Evolutionary conservation across 2,888 invertebrate genomes (phyloP), one percentile per base, ranked within the genome.

Genomic region (Alentia gelatinosa): DNA sequence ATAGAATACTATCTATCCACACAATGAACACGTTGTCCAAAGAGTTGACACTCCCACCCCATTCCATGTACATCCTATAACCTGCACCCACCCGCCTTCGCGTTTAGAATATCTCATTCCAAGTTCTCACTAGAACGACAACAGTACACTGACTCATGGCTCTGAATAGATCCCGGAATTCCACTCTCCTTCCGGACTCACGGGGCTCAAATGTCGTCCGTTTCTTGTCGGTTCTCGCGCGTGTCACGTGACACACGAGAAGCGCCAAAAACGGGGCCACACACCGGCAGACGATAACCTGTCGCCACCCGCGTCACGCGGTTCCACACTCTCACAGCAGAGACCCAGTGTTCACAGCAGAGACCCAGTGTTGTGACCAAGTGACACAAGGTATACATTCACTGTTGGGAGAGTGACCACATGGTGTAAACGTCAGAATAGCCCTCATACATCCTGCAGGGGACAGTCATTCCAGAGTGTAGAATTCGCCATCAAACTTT

Each of bases 141-240:
- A 68, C 68, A 68, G 26, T 26, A 30, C 63, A 23, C n/a, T 63
- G 63, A 63, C 15, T 63, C 63, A 63, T 63, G n/a, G 15, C n/a
- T 63, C 19, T 68, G 33, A 26, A 19, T 30, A 68, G 68, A 26
- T 68, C 68, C 68, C 68, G 30, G 68, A 68, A 68, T 68, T 68
- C 68, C 68, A 68, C 26, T 12, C 68, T 15, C 68, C 68, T 68
- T 68, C 68, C 68, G 68, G 68, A 68, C 68, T 68, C 68, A 68
- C 68, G 68, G 68, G 68, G 68, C 68, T 68, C 68, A 68, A 68
- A 68, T 68, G 26, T 68, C 68, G 68, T 68, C 68, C 30, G 68
- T 26, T 68, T 68, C 30, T 68, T 30, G 68, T 26, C 68, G 26
- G 23, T 68, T 68, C 68, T 68, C 68, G 68, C 68, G 68, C 68